Percentiles rank a stretch among this genome's conserved stretches.
phyloP scores from a whole-genome alignment of 2,797 vertebrate species.

The Erpetoichthys calabaricus region DNA sequence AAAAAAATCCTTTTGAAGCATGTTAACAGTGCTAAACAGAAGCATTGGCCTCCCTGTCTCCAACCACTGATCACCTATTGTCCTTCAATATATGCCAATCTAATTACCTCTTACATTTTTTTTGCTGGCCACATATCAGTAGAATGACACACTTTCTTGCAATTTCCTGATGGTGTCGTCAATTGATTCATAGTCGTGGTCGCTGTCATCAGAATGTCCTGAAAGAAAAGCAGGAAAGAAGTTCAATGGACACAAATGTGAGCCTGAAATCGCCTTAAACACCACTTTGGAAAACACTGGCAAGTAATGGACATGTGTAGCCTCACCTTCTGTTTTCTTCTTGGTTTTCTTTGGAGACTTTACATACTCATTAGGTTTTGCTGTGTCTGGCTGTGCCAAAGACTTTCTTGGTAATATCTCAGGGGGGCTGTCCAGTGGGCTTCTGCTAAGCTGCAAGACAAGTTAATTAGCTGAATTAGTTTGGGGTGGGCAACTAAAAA shows the following conservation, averaged over 20 bases:
- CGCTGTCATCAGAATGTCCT: conserved; percentile 20
- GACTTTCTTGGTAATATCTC: conserved; percentile 29
- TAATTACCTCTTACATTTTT: neutral
- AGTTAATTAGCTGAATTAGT: too few species aligned
- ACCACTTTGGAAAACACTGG: too few species aligned
- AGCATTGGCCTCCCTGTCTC: too few species aligned
- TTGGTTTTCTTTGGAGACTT: conserved; percentile 8
- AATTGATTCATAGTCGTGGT: conserved; percentile 59
- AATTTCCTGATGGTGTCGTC: conserved; percentile 22
- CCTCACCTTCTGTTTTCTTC: neutral
- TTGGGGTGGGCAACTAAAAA: too few species aligned
- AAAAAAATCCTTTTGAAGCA: too few species aligned
- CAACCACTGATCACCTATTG: too few species aligned
- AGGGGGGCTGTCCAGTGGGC: conserved; percentile 9
- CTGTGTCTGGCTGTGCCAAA: neutral
- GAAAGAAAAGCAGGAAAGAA: too few species aligned
- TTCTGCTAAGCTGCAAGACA: conserved; percentile 10
- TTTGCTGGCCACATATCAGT: conserved; percentile 15
- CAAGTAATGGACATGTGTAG: too few species aligned
- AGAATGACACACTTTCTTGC: conserved; percentile 29
- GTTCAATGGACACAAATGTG: too few species aligned
- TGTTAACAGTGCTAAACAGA: too few species aligned
- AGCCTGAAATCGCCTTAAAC: too few species aligned
- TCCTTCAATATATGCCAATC: too few species aligned
- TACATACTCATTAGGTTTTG: conserved; percentile 35